phyloP scores from a whole-genome alignment of 2,888 invertebrate genomes.

The Xestoiulus laeticollis region DNA sequence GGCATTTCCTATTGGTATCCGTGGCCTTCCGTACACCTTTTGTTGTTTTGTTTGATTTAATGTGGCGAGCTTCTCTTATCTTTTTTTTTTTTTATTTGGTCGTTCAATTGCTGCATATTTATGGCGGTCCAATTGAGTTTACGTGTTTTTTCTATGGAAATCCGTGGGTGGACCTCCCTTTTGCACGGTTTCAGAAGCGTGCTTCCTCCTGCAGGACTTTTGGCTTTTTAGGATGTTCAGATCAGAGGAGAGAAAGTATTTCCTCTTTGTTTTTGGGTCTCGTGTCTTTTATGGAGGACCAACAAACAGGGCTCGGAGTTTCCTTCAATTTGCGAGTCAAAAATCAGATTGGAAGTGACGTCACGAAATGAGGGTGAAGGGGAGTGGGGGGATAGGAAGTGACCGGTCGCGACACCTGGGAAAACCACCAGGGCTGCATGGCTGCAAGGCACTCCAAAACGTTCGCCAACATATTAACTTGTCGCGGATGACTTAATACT shows the following conservation, averaged over 20 bases:
- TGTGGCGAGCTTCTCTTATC: conserved; percentile 1
- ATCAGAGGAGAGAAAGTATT: conserved; percentile 34
- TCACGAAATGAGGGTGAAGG: background rate
- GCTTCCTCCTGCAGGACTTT: background rate
- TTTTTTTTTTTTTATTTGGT: conserved; percentile 6
- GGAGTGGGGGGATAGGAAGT: background rate
- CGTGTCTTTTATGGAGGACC: conserved; percentile 14
- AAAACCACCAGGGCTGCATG: background rate
- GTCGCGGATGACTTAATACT: background rate
- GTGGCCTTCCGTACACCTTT: conserved; percentile 25
- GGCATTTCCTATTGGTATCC: conserved; percentile 10
- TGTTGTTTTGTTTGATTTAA: conserved; percentile 31
- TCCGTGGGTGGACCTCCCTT: background rate
- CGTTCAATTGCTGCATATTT: background rate
- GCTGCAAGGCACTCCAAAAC: background rate
- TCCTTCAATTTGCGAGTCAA: background rate
- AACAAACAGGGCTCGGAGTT: background rate
- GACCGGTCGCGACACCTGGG: conserved; percentile 4
- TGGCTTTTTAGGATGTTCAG: background rate
- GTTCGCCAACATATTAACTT: too few relatives aligned
- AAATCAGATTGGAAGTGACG: background rate
- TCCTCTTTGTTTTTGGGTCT: conserved; percentile 15
- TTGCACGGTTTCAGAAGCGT: background rate
- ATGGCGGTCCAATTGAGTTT: conserved; percentile 4
- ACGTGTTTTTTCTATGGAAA: conserved; percentile 17